Evolutionary conservation across 1,140 invertebrate genomes (phyloP), one percentile per base, ranked within the genome.

Genomic region (Danaus melanippus): DNA sequence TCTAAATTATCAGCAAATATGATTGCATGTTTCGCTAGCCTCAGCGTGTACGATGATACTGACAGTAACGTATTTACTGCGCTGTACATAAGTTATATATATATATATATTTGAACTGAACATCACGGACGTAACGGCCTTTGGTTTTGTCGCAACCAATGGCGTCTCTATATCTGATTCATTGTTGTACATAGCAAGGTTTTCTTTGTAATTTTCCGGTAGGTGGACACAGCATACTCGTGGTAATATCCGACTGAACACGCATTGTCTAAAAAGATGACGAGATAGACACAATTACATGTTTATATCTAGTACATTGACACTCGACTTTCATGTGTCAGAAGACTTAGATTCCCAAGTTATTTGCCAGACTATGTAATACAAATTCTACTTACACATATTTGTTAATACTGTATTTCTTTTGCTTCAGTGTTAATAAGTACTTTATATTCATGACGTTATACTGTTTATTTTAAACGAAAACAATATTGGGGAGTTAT

Each of bases 191-290:
- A 69, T 65, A 64, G 52, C 21, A 32, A 59, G 66, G 56, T 71
- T 65, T 68, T 66, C 72, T 71, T 71, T 74, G 76, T 82, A 82
- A 84, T 84, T 84, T 84, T 84, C 77, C 77, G 72, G 77, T 79
- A 71, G 64, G 63, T 75, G 74, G 56, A 64, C 65, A 64, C 59
- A 69, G 76, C 74, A 77, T 84, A 66, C 50, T 58, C 62, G 67
- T 79, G 67, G 66, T 68, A 68, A 74, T 68, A 71, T 71, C 70
- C 71, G 73, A 60, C 62, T 74, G 66, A 62, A 56, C 65, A 69
- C 62, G 66, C 72, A 84, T 84, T 84, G 81, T 84, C 69, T 74
- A 61, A 53, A 65, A 60, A 62, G 58, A 56, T 60, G 54, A 51
- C 54, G 56, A 60, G 58, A 62, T 62, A 60, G 44, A 15, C 32